These are phyloP conservation scores for Invenusta paracnida DNA, from an alignment of 2,888 invertebrate species.

Conservation along the genomic window DNA sequence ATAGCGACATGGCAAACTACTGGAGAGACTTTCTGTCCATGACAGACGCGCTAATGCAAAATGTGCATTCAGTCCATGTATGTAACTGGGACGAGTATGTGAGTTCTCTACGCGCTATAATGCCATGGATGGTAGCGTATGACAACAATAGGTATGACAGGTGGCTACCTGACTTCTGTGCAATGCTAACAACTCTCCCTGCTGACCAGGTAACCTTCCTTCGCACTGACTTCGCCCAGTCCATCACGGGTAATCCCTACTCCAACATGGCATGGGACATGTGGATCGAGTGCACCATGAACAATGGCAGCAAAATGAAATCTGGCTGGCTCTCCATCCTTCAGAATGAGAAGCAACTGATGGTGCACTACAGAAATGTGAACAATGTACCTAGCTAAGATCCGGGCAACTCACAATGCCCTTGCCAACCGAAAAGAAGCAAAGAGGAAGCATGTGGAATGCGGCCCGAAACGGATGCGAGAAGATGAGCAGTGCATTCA, in stretches of 20 bases:
- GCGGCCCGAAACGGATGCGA: slow-evolving; percentile 33
- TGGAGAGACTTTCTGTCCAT: neutral
- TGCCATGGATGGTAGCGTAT: neutral
- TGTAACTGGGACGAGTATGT: neutral
- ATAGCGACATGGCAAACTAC: neutral
- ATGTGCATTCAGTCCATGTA: neutral
- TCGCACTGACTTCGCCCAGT: too few relatives aligned
- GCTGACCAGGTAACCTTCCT: too few relatives aligned
- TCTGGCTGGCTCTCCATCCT: slow-evolving; percentile 35
- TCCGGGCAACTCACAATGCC: slow-evolving; percentile 20
- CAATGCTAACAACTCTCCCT: neutral
- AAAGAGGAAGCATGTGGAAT: slow-evolving; percentile 17
- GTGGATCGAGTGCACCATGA: slow-evolving; percentile 35
- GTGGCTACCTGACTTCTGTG: neutral
- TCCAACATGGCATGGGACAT: slow-evolving; percentile 35
- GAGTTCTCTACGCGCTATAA: neutral
- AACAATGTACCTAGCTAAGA: slow-evolving; percentile 32
- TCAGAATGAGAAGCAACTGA: slow-evolving; percentile 31
- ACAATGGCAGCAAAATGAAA: slow-evolving; percentile 37
- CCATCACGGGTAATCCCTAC: too few relatives aligned
- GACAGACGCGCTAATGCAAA: neutral
- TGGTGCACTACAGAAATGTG: slow-evolving; percentile 32
- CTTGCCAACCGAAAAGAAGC: slow-evolving; percentile 33
- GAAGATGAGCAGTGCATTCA: slow-evolving; percentile 37
- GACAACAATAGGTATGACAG: neutral